Evolutionary conservation across 2,113 vertebrate species (phyloP), one percentile per base, ranked within the genome.

Genomic region (Boleophthalmus pectinirostris): DNA sequence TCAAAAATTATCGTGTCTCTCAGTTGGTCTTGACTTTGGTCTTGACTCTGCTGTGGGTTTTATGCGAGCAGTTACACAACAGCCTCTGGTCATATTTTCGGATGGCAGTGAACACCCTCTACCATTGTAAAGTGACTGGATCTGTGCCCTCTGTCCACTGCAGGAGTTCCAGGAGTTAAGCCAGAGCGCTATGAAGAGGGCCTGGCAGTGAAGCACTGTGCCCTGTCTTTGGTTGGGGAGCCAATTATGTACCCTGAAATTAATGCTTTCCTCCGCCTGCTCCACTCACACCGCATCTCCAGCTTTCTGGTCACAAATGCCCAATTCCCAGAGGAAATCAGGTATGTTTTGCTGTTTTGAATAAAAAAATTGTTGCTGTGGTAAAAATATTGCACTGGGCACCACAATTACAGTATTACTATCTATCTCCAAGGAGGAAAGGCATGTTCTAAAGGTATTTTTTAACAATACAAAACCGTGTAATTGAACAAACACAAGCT

Each of bases 161-260:
- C 88, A 98, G 97, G 97, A 0, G 97, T 98, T 33, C 94, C 95
- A 0, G 97, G 96, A 2, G 95, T 98, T 20, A 94, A 87, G 46
- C 88, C 87, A 0, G 95, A 95, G 38, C 94, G 95, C 0, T 95
- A 95, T 1, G 93, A 94, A 57, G 97, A 97, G 58, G 97, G 94
- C 0, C 81, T 99, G 92, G 64, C 49, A 0, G 93, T 92, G 0
- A 96, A 94, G 74, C 98, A 99, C 90, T 99, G 97, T 0, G 96
- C 97, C 0, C 88, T 99, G 38, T 99, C 98, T 0, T 91, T 99
- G 72, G 97, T 99, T 79, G 98, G 96, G 0, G 97, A 99, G 71
- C 97, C 98, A 2, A 98, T 98, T 84, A 98, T 98, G 96, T 99
- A 99, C 87, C 96, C 96, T 0, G 92, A 97, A 83, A 99, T 99